Conservation (phyloP, 2,113 vertebrate species). For the Tauraco erythrolophus region DNA sequence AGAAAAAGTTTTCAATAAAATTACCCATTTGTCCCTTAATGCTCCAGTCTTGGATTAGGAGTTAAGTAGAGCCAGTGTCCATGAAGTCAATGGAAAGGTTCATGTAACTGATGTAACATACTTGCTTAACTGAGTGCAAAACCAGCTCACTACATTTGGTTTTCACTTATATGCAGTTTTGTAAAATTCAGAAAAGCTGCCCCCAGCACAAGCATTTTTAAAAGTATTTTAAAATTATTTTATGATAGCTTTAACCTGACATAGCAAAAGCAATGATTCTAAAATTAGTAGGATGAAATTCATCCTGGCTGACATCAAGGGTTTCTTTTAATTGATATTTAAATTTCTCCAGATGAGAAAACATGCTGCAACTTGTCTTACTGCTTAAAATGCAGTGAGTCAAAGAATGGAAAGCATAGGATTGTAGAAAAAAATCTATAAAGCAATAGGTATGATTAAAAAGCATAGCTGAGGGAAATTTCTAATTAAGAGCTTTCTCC, state of each 20-base stretch:
- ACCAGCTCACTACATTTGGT: not conserved
- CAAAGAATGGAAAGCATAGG: not conserved
- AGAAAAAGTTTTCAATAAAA: not conserved
- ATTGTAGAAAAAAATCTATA: not conserved
- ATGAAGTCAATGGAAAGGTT: not conserved
- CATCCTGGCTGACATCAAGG: not conserved
- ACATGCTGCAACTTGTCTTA: not conserved
- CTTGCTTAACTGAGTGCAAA: not conserved
- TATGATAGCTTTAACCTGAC: not conserved
- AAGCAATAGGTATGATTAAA: conserved; percentile 27
- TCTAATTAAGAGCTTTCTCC: conserved; percentile 36
- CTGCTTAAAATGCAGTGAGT: not conserved
- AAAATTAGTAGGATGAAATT: not conserved
- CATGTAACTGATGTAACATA: not conserved
- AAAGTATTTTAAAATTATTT: not conserved
- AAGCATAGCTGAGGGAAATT: conserved; percentile 10
- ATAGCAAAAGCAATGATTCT: not conserved
- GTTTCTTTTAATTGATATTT: conserved; percentile 14
- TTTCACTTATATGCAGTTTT: not conserved
- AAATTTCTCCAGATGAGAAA: not conserved
- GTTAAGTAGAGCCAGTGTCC: not conserved
- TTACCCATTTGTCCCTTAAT: not conserved
- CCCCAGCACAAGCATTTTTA: not conserved
- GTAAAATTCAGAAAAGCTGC: not conserved
- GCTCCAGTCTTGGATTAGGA: not conserved